Conservation (phyloP, 2,113 vertebrate species). For the Brachirus orientalis region DNA sequence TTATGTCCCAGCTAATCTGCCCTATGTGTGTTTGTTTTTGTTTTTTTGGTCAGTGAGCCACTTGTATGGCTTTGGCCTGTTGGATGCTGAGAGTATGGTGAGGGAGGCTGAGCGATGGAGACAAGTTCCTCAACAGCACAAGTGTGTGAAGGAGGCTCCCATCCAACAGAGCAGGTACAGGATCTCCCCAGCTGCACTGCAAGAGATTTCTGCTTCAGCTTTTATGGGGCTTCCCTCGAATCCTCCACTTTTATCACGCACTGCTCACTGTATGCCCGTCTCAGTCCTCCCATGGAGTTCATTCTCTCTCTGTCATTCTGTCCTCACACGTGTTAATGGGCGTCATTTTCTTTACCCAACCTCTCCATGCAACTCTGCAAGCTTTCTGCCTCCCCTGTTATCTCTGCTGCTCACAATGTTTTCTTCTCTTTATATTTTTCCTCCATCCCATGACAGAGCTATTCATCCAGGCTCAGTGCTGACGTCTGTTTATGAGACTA, state of each 20-base stretch:
- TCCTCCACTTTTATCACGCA: conserved; percentile 40
- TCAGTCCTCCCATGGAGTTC: conserved; percentile 33
- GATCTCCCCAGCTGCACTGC: conserved; percentile 5
- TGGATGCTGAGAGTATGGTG: conserved; percentile 97
- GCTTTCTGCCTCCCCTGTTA: conserved; percentile 13
- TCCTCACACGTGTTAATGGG: conserved; percentile 30
- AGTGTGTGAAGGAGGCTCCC: conserved; percentile 88
- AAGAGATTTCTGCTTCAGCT: conserved; percentile 29
- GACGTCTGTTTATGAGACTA: conserved; percentile 86
- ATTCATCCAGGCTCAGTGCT: conserved; percentile 86
- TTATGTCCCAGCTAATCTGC: conserved; percentile 42
- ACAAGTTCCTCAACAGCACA: conserved; percentile 89
- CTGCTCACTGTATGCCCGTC: conserved; percentile 58
- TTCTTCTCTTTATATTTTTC: conserved; percentile 6
- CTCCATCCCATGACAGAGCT: conserved; percentile 75
- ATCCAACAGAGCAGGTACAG: conserved; percentile 89
- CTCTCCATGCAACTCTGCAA: conserved; percentile 30
- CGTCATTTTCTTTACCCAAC: conserved; percentile 18
- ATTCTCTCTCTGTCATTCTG: conserved; percentile 41
- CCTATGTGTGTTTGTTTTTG: conserved; percentile 36
- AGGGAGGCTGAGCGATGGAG: conserved; percentile 93
- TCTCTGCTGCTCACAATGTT: conserved; percentile 6
- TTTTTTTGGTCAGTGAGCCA: conserved; percentile 89
- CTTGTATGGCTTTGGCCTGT: conserved; percentile 95
- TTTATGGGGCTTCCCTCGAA: conserved; percentile 53